Base-by-base conservation (phyloP, 2,888 invertebrate genomes). In the Aphrophora alni region DNA sequence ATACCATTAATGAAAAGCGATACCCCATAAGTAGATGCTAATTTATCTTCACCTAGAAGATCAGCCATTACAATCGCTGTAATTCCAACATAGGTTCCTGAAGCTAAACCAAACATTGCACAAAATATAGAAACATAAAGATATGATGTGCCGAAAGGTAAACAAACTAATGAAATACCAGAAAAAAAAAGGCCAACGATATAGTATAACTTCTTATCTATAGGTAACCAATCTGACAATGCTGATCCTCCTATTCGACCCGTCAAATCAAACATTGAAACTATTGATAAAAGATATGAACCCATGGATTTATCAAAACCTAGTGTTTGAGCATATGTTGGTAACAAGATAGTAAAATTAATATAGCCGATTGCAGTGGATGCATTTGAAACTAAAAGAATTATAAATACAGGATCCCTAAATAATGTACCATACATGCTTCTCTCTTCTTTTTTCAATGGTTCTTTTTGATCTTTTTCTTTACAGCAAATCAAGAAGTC, bases 21-120 rank as follows among this genome's bases (percentile, higher is more conserved):
- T 38, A 96, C 95, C 0, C 96, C 96, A 85, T 96, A 96, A 0
- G 95, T 95, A 0, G 95, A 95, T 86, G 95, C 95, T 0, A 96
- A 88, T n/a, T 95, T 90, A 84, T 96, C 95, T 0, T 94, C 93
- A 0, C 96, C 96, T 7, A 96, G 87, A 93, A 96, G 93, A 86
- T 96, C 96, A 0, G 95, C 95, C 95, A 96, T 95, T 3, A 96
- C 95, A 59, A 96, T 93, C 0, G 96, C 95, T 0, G 95, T 95
- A 17, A 96, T 93, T 3, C 96, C 96, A 0, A 95, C 95, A 87
- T 96, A 96, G 1, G 94, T 92, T 12, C 96, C 96, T 0, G 96
- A 95, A 1, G 95, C 94, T 21, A 96, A 88, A 0, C 96, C 96
- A 86, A 96, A 96, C 0, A 94, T 86, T 0, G 93, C 92, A 87